phyloP scores from a whole-genome alignment of 2,888 invertebrate genomes.

The Drosophila quasianomalipes region DNA sequence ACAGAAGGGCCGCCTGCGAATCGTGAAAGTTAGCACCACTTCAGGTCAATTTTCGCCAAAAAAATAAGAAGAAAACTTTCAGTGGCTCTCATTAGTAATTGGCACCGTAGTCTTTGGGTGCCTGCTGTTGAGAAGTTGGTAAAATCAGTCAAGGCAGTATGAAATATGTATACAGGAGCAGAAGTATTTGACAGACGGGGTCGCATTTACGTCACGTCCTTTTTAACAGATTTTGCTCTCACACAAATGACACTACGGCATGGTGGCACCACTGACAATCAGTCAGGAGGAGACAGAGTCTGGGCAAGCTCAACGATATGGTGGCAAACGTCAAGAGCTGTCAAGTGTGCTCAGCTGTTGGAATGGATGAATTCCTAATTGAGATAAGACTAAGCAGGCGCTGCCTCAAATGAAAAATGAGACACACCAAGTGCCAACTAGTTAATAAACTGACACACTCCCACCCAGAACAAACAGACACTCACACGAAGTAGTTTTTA shows the following conservation, averaged over 20 bases:
- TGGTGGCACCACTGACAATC: constrained; percentile 17
- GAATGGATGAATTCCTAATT: constrained; percentile 74
- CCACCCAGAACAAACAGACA: constrained; percentile 15
- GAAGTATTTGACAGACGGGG: constrained; percentile 18
- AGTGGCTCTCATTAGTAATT: constrained; percentile 42
- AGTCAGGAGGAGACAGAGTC: constrained; percentile 10
- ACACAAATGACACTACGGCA: constrained; percentile 11
- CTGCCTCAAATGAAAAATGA: constrained; percentile 63
- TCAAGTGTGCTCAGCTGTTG: constrained; percentile 58
- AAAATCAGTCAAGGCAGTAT: constrained; percentile 45
- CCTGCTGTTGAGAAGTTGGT: constrained; percentile 43
- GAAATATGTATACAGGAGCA: constrained; percentile 43
- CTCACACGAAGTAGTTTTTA: constrained; percentile 10
- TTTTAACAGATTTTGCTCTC: constrained; percentile 52
- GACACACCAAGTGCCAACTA: constrained; percentile 39
- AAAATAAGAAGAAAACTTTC: constrained; percentile 16
- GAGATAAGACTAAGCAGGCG: constrained; percentile 69
- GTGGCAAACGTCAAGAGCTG: constrained; percentile 51
- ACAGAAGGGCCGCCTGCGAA: constrained; percentile 25
- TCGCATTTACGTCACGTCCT: constrained; percentile 66
- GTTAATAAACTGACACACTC: constrained; percentile 12
- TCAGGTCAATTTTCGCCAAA: constrained; percentile 2
- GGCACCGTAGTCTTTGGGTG: constrained; percentile 31
- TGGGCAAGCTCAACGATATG: constrained; percentile 16
- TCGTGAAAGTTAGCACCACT: constrained; percentile 24